Conservation (phyloP, 2,797 vertebrate species). For the Pachyuromys duprasi region DNA sequence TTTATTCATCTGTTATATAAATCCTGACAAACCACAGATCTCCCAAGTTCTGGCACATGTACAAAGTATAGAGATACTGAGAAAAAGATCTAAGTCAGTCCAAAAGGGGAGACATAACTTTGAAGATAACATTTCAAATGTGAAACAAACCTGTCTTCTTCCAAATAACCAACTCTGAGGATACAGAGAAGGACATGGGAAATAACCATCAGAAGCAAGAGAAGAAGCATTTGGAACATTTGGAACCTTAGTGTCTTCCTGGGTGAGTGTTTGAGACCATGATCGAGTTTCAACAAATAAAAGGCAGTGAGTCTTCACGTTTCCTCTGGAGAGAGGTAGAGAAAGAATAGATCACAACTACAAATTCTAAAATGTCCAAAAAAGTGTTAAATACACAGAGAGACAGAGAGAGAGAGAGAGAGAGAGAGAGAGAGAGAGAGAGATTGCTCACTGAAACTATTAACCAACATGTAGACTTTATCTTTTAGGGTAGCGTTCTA, state of each 20-base stretch:
- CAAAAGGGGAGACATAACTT: neutral
- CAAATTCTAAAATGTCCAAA: neutral
- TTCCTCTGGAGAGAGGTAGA: neutral
- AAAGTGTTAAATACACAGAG: neutral
- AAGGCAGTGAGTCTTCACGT: neutral
- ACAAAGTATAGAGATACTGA: neutral
- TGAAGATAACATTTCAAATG: conserved; percentile 19
- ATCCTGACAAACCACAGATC: neutral
- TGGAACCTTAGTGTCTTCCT: neutral
- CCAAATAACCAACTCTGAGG: neutral
- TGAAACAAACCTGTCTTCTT: neutral
- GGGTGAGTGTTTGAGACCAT: neutral
- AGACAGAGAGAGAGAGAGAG: neutral
- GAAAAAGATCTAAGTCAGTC: neutral
- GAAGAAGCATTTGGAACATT: neutral
- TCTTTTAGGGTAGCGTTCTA: neutral
- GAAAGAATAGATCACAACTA: neutral
- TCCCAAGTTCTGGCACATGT: neutral
- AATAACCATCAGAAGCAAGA: neutral
- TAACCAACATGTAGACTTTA: neutral
- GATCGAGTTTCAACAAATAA: neutral
- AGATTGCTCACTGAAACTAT: neutral
- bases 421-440: neutral
- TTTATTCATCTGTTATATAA: conserved; percentile 47
- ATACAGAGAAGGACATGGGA: neutral